These are phyloP conservation scores for Cygnus olor DNA, from an alignment of 2,797 vertebrate genomes.

Conservation along the genomic window DNA sequence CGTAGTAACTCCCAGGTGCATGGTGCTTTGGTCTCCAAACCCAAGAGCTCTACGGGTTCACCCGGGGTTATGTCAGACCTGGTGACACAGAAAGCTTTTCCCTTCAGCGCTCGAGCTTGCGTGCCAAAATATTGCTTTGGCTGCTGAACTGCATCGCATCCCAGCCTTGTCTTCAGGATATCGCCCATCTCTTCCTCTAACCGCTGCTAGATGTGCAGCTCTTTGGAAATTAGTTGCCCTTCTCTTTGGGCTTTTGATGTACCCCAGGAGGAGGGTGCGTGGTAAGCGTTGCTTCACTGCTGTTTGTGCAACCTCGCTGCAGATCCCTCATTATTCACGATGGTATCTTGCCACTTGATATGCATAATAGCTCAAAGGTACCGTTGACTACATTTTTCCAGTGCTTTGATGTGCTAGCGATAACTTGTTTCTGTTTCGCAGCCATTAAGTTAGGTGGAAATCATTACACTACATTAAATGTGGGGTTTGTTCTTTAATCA, in stretches of 20 bases:
- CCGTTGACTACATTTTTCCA: constrained; percentile 69
- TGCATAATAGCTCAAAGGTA: constrained; percentile 59
- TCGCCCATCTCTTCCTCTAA: neutral
- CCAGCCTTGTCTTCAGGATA: neutral
- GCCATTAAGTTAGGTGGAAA: constrained; percentile 54
- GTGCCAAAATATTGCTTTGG: neutral
- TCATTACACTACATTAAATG: constrained; percentile 5
- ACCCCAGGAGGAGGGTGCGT: neutral
- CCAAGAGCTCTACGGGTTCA: neutral
- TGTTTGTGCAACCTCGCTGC: constrained; percentile 52
- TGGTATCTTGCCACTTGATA: constrained; percentile 57
- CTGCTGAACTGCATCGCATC: neutral
- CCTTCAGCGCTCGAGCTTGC: rapidly evolving
- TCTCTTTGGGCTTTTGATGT: constrained; percentile 1
- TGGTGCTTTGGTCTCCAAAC: neutral
- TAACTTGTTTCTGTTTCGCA: constrained; percentile 62
- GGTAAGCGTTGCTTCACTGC: constrained; percentile 29
- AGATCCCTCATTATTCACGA: constrained; percentile 54
- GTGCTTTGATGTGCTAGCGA: constrained; percentile 66
- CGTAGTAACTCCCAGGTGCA: neutral
- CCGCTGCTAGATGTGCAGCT: neutral
- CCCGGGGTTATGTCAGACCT: neutral
- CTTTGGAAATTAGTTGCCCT: constrained; percentile 1
- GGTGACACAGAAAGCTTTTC: neutral
- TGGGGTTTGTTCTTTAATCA: constrained; percentile 37